phyloP scores from a whole-genome alignment of 1,140 invertebrate species.

The Lasioglossum albipes region DNA sequence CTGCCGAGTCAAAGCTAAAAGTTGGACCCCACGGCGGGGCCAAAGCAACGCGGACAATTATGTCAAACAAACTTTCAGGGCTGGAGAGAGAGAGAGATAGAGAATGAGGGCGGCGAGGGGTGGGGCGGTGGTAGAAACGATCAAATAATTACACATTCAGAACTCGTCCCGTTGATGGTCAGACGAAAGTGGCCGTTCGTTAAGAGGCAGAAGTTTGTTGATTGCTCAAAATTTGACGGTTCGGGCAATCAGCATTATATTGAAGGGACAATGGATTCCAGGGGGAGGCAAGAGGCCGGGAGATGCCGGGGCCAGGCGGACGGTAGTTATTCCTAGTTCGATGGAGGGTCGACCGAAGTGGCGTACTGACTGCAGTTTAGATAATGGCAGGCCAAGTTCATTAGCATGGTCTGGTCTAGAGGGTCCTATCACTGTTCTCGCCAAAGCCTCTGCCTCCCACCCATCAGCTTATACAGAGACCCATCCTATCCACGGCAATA shows the following conservation, averaged over 20 bases:
- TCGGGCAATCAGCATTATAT: conserved; percentile 67
- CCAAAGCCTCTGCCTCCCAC: conserved; percentile 31
- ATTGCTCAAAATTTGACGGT: conserved; percentile 45
- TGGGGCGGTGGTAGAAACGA: background rate
- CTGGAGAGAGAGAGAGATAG: no score
- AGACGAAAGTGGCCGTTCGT: conserved; percentile 43
- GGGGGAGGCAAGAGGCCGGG: conserved; percentile 12
- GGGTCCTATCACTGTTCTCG: conserved; percentile 57
- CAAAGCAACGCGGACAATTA: conserved; percentile 8
- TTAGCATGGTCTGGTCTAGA: conserved; percentile 69
- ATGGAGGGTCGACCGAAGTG: conserved; percentile 64
- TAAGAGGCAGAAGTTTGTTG: conserved; percentile 42
- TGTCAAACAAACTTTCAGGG: conserved; percentile 1
- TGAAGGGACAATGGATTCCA: conserved; percentile 48
- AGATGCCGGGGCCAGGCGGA: conserved; percentile 28
- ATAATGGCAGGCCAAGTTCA: conserved; percentile 74
- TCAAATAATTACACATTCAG: conserved; percentile 31
- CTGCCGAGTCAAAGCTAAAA: background rate
- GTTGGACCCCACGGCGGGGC: background rate
- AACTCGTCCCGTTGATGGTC: conserved; percentile 16
- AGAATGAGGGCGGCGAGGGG: no score
- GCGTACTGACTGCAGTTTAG: conserved; percentile 70
- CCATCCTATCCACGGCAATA: conserved; percentile 41
- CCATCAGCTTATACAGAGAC: conserved; percentile 27
- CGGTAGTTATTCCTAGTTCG: conserved; percentile 68